Evolutionary conservation across 2,113 vertebrate species (phyloP).

Genomic region (Balaeniceps rex): DNA sequence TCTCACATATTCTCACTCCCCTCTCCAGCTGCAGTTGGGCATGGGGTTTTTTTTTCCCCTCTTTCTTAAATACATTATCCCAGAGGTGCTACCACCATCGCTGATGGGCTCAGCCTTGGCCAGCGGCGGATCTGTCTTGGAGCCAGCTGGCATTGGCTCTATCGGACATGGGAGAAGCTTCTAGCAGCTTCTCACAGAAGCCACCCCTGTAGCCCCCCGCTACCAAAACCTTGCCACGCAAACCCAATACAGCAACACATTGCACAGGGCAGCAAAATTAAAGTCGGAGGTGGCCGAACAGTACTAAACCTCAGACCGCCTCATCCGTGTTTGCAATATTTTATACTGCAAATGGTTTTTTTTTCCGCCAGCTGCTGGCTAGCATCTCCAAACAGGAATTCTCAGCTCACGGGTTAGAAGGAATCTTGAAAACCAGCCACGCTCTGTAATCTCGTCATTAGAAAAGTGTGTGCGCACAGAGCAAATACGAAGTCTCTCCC

Average conservation of each 20-base stretch:
- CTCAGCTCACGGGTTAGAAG: background rate
- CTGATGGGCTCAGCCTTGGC: too few relatives aligned
- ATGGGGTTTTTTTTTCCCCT: too few relatives aligned
- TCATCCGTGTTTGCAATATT: accelerated
- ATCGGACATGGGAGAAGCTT: too few relatives aligned
- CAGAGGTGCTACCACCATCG: too few relatives aligned
- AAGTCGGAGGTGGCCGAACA: background rate
- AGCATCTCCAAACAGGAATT: background rate
- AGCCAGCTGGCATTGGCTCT: too few relatives aligned
- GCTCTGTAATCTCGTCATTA: background rate
- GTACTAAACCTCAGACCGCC: background rate
- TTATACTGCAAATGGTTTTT: background rate
- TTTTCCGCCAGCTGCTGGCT: background rate
- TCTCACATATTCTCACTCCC: too few relatives aligned
- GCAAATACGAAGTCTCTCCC: background rate
- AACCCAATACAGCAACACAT: background rate
- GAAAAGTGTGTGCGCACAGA: accelerated
- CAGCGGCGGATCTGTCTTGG: too few relatives aligned
- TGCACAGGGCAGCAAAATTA: background rate
- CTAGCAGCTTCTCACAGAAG: too few relatives aligned
- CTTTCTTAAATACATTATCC: too few relatives aligned
- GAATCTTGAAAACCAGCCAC: background rate
- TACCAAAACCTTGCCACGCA: too few relatives aligned
- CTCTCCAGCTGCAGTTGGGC: too few relatives aligned
- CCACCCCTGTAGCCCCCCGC: too few relatives aligned